Percentiles rank a stretch among this genome's conserved stretches.
Conservation (phyloP, 1,140 invertebrate genomes). For the Aphelenchoides avenae region DNA sequence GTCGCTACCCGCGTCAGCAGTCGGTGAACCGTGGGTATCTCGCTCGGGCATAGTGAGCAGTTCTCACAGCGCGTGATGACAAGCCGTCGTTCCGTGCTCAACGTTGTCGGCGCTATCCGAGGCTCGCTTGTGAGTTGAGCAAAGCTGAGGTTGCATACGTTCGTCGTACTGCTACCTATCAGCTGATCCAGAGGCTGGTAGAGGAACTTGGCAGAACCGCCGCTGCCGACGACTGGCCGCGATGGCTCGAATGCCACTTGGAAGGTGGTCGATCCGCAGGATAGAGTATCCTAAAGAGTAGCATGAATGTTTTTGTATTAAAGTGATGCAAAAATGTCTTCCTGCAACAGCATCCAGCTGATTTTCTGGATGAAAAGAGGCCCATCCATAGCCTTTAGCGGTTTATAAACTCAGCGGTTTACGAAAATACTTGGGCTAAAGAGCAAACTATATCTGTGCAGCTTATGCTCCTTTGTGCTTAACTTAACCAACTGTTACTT, state of each 20-base stretch:
- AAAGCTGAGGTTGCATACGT: conserved; percentile 29
- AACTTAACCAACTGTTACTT: no score
- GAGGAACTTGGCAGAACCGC: conserved; percentile 26
- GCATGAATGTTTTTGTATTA: no score
- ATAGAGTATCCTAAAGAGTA: conserved; percentile 38
- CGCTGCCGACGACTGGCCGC: conserved; percentile 20
- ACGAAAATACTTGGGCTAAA: no score
- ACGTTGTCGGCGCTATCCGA: neutral
- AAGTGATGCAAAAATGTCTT: no score
- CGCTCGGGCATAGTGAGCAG: conserved; percentile 35
- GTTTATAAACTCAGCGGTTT: no score
- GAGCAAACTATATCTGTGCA: no score
- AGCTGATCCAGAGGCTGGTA: conserved; percentile 23
- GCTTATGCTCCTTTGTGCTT: no score
- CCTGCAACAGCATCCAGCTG: no score
- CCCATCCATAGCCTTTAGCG: no score
- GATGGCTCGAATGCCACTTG: conserved; percentile 33
- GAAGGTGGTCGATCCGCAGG: conserved; percentile 37
- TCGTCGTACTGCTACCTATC: conserved; percentile 1
- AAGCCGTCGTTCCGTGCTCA: conserved; percentile 14
- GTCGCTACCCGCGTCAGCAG: conserved; percentile 28
- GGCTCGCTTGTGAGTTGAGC: neutral
- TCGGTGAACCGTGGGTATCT: conserved; percentile 26
- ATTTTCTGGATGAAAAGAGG: no score
- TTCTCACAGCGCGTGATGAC: conserved; percentile 43